Evolutionary conservation across 2,797 vertebrate species (phyloP).

Genomic region (Coregonus sp.): DNA sequence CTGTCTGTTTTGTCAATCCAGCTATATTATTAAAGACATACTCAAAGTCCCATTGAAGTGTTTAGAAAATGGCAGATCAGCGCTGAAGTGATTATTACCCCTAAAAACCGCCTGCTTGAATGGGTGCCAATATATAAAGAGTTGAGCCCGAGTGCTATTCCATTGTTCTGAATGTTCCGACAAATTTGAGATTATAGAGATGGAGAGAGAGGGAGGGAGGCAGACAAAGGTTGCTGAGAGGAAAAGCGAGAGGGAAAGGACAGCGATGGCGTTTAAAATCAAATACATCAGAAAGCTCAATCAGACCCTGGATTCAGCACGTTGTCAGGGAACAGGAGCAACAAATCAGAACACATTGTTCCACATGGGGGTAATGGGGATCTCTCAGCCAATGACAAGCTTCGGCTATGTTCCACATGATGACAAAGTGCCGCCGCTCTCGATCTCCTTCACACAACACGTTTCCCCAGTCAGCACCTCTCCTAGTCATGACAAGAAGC

Average conservation of each 20-base stretch:
- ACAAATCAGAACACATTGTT: constrained; percentile 79
- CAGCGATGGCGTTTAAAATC: constrained; percentile 54
- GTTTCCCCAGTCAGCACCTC: constrained; percentile 33
- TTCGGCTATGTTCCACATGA: constrained; percentile 45
- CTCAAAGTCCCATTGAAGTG: constrained; percentile 32
- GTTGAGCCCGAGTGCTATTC: constrained; percentile 55
- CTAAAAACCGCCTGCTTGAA: constrained; percentile 28
- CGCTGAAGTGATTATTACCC: constrained; percentile 47
- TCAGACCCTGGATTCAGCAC: constrained; percentile 70
- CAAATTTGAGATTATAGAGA: constrained; percentile 58
- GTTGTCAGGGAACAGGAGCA: constrained; percentile 69
- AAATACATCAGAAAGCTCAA: constrained; percentile 64
- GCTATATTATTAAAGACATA: constrained; percentile 44
- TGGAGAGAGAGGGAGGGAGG: constrained; percentile 34
- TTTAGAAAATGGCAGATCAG: constrained; percentile 46
- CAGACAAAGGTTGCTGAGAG: constrained; percentile 51
- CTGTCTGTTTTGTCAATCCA: constrained; percentile 47
- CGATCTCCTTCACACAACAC: constrained; percentile 36
- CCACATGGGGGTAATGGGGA: constrained; percentile 57
- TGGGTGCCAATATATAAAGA: constrained; percentile 46
- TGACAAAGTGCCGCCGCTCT: constrained; percentile 51
- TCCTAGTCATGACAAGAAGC: constrained; percentile 31
- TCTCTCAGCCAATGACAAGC: constrained; percentile 49
- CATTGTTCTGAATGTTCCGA: constrained; percentile 68
- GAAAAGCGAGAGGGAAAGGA: constrained; percentile 50